Base-by-base conservation (phyloP, 1,140 invertebrate genomes). In the Zaprionus africanus region DNA sequence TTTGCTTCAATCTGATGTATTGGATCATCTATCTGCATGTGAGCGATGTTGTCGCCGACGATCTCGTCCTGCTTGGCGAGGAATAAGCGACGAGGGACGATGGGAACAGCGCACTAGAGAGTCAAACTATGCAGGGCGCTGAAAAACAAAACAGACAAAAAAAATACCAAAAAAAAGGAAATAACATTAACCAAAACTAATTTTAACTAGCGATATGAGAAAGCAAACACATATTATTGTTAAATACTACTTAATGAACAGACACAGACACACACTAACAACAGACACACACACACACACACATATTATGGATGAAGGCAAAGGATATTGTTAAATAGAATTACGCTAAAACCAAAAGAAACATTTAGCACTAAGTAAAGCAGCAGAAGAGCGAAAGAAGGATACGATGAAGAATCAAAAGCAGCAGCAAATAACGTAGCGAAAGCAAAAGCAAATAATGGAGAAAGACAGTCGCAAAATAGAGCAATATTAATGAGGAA, bases 11-110 rank as follows among this genome's bases (percentile, higher is more conserved):
- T 93, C 95, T 99, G 60, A 98, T 98, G 97, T 99, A 99, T 93
- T 99, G 98, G 98, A 98, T 98, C 93, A 98, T 99, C 85, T 99
- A 99, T 92, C 94, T 98, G 78, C 97, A 98, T 94, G 98, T 99
- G 91, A 98, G 97, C 84, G 97, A 98, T 94, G 97, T 98, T 72
- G 96, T 98, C 67, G 97, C 97, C 92, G 97, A 98, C 92, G 97
- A 98, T 94, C 94, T 98, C 92, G 97, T 98, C 82, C 94, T 97
- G 76, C 94, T 97, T 81, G 96, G 96, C 93, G 96, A 96, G 91
- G 96, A 96, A 74, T 90, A 90, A 70, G 49, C 53, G 6, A 26
- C 41, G 43, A 38, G 41, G 24, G 24, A 22, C 24, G 41, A 63
- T 26, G 49, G 62, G 72, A 81, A 85, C 79, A 90, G 86, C 85